These are phyloP conservation scores for Doryteuthis pealeii DNA, from an alignment of 1,140 invertebrate species.

Conservation along the genomic window DNA sequence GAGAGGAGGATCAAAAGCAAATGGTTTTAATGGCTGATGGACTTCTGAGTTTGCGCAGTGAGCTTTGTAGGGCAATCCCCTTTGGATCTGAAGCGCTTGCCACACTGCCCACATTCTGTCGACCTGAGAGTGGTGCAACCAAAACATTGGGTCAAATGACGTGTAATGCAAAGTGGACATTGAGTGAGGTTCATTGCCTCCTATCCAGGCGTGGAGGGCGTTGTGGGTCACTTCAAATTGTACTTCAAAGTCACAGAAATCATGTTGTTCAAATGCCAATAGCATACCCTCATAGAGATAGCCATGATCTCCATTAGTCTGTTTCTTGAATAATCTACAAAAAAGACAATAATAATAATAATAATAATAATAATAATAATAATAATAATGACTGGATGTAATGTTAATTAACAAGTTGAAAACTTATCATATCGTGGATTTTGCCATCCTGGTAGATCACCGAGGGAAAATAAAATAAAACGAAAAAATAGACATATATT, in stretches of 20 bases:
- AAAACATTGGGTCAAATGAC: constrained; percentile 32
- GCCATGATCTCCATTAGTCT: constrained; percentile 26
- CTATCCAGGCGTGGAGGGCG: constrained; percentile 26
- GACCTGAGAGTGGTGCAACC: constrained; percentile 18
- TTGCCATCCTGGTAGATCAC: too few species aligned
- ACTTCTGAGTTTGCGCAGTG: constrained; percentile 25
- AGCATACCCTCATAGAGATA: constrained; percentile 27
- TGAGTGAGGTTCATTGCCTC: constrained; percentile 20
- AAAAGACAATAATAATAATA: too few species aligned
- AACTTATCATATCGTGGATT: too few species aligned
- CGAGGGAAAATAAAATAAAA: too few species aligned
- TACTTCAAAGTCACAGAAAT: constrained; percentile 31
- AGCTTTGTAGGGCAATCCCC: constrained; percentile 27
- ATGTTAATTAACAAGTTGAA: too few species aligned
- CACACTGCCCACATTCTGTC: constrained; percentile 33
- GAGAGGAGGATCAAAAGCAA: constrained; percentile 21
- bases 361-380: too few species aligned
- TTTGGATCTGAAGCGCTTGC: constrained; percentile 27
- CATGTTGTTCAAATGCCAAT: constrained; percentile 25
- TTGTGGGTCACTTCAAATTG: constrained; percentile 34
- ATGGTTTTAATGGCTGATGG: constrained; percentile 20
- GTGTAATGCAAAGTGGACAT: constrained; percentile 32
- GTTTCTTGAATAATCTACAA: constrained; percentile 16
- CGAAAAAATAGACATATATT: too few species aligned
- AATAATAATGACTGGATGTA: too few species aligned